Percentiles rank a stretch among this genome's conserved stretches.
These are phyloP conservation scores for Lytechinus variegatus DNA, from an alignment of 35 echinoderm and acorn worm species.

Conservation along the genomic window DNA sequence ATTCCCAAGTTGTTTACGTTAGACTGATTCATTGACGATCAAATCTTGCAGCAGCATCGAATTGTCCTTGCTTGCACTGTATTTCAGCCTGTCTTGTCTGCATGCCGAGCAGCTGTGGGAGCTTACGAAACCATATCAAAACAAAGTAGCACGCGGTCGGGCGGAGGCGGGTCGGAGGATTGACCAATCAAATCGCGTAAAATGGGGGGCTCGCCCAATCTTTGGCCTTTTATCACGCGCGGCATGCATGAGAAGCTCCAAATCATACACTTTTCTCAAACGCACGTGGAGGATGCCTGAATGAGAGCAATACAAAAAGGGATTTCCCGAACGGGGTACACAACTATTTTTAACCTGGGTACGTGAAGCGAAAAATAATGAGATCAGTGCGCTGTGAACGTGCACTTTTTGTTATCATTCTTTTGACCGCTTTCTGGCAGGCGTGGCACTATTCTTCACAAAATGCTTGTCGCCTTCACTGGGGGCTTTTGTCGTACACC, in stretches of 20 bases:
- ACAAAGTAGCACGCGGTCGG: constrained; percentile 53
- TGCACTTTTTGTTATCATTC: too few species aligned
- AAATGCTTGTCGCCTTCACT: too few species aligned
- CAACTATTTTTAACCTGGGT: not conserved
- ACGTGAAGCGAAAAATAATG: not conserved
- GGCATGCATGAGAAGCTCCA: constrained; percentile 63
- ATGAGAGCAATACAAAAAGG: constrained; percentile 11
- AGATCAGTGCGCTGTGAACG: too few species aligned
- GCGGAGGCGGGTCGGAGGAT: constrained; percentile 82
- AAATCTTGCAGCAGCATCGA: not conserved
- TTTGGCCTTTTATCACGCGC: constrained; percentile 55
- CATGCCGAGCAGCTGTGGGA: constrained; percentile 17
- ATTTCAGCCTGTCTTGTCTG: constrained; percentile 43
- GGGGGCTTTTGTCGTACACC: too few species aligned
- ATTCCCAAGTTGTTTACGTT: not conserved
- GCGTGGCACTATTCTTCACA: too few species aligned
- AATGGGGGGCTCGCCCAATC: constrained; percentile 80
- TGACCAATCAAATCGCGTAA: constrained; percentile 74
- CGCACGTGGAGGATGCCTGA: constrained; percentile 58
- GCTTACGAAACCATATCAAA: constrained; percentile 54
- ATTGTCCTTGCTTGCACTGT: not conserved
- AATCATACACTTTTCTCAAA: constrained; percentile 13
- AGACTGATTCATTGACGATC: not conserved
- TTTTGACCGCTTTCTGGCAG: too few species aligned
- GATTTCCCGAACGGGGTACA: not conserved